Conservation (phyloP, 2,888 invertebrate species). For the Drosophila limbata region DNA sequence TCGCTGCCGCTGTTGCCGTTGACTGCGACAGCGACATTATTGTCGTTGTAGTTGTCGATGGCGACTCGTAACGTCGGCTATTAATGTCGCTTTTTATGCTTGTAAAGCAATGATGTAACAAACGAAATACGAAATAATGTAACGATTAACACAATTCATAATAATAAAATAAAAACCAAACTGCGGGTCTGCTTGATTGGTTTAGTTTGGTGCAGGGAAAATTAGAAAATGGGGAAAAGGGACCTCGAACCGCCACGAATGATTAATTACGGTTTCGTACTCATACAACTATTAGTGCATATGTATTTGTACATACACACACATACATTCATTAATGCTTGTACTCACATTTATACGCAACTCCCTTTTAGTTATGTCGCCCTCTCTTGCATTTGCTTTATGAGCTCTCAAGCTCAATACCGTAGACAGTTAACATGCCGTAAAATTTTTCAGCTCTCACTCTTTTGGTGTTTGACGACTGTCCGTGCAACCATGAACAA, state of each 20-base stretch:
- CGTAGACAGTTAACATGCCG: conserved; percentile 69
- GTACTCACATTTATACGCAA: conserved; percentile 21
- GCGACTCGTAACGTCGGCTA: conserved; percentile 22
- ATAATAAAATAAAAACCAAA: conserved; percentile 57
- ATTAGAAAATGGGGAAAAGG: conserved; percentile 7
- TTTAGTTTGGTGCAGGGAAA: conserved; percentile 15
- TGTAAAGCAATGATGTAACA: conserved; percentile 69
- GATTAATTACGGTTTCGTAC: conserved; percentile 54
- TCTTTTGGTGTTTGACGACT: conserved; percentile 28
- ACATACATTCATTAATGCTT: not conserved
- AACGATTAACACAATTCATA: conserved; percentile 67
- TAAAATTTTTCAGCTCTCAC: conserved; percentile 57
- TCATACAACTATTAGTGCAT: conserved; percentile 16
- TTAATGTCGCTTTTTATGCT: conserved; percentile 61
- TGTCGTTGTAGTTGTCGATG: conserved; percentile 6
- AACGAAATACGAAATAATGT: conserved; percentile 60
- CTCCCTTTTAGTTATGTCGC: conserved; percentile 23
- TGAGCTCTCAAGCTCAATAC: conserved; percentile 54
- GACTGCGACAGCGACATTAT: conserved; percentile 19
- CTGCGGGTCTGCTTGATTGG: conserved; percentile 53
- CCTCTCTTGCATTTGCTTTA: conserved; percentile 43
- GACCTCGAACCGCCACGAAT: conserved; percentile 46
- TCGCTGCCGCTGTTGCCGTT: conserved; percentile 2
- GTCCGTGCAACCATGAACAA: conserved; percentile 38
- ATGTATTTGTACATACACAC: not conserved